Evolutionary conservation across 2,113 vertebrate genomes (phyloP).

Genomic region (Hippolais icterina): DNA sequence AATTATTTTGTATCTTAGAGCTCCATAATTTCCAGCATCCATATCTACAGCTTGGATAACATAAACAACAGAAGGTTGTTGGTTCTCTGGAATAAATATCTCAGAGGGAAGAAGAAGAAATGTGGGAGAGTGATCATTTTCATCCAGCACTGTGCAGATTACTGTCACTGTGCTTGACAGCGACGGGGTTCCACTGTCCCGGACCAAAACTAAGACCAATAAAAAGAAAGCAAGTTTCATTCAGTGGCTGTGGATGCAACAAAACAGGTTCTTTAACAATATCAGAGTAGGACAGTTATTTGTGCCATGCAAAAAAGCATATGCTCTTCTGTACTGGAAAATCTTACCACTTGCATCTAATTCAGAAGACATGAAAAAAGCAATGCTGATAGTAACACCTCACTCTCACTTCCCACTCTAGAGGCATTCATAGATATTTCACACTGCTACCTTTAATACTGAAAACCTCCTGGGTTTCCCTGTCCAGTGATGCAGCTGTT

Average conservation of each 20-base stretch:
- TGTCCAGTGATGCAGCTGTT: conserved; percentile 80
- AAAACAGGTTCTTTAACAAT: not conserved
- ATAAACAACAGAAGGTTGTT: conserved; percentile 76
- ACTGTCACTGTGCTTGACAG: conserved; percentile 79
- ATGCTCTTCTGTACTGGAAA: not conserved
- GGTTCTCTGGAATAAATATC: conserved; percentile 86
- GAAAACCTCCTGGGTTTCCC: conserved; percentile 82
- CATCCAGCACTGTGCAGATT: conserved; percentile 83
- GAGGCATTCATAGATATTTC: not conserved
- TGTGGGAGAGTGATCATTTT: conserved; percentile 85
- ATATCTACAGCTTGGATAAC: conserved; percentile 77
- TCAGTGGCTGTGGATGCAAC: not conserved
- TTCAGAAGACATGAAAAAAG: not conserved
- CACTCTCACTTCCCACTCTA: not conserved
- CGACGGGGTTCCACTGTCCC: conserved; percentile 73
- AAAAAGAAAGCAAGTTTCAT: not conserved
- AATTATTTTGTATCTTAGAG: conserved; percentile 79
- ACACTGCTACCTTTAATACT: conserved; percentile 81
- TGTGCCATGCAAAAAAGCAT: not conserved
- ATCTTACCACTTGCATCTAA: not conserved
- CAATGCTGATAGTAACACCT: not conserved
- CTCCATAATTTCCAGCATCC: conserved; percentile 83
- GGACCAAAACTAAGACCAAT: conserved; percentile 80
- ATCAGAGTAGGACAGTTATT: not conserved
- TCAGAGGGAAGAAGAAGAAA: conserved; percentile 75